These are phyloP conservation scores for Malacosoma neustria DNA, from an alignment of 2,888 invertebrate species.

Conservation along the genomic window DNA sequence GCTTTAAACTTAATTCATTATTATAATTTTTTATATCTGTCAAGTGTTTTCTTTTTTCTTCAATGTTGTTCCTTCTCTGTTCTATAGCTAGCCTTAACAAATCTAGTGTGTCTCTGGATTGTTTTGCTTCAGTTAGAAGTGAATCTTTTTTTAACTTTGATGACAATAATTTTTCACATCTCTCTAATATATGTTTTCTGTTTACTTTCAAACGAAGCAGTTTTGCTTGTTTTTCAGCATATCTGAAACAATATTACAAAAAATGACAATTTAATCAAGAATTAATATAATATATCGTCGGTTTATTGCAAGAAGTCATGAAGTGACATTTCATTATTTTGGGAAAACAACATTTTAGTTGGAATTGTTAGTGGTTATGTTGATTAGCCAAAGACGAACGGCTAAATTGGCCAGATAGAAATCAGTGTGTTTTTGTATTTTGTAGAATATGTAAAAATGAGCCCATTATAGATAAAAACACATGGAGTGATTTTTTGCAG, in stretches of 20 bases:
- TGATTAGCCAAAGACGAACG: too few species aligned
- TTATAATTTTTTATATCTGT: constrained; percentile 38
- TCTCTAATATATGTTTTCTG: constrained; percentile 70
- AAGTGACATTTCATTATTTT: too few species aligned
- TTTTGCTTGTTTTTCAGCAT: constrained; percentile 78
- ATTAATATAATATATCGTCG: too few species aligned
- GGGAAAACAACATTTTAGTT: too few species aligned
- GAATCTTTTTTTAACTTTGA: constrained; percentile 53
- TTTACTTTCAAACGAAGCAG: constrained; percentile 74
- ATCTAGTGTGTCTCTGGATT: constrained; percentile 53
- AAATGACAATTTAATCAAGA: too few species aligned
- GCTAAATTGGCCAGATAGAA: too few species aligned
- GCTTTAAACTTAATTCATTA: constrained; percentile 43
- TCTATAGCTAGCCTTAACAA: constrained; percentile 57
- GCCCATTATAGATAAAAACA: too few species aligned
- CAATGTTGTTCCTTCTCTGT: constrained; percentile 47
- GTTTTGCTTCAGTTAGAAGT: constrained; percentile 51
- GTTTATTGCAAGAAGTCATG: too few species aligned
- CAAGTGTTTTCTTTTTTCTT: constrained; percentile 39
- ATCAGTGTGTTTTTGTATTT: too few species aligned
- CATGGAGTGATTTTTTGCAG: too few species aligned
- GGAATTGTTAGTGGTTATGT: too few species aligned
- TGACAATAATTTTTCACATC: constrained; percentile 60
- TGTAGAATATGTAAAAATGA: too few species aligned
- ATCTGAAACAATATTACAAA: constrained; percentile 56